Percentiles rank a stretch among this genome's conserved stretches.
Conservation (phyloP, 1,140 invertebrate species). For the Nixonia krombeini region DNA sequence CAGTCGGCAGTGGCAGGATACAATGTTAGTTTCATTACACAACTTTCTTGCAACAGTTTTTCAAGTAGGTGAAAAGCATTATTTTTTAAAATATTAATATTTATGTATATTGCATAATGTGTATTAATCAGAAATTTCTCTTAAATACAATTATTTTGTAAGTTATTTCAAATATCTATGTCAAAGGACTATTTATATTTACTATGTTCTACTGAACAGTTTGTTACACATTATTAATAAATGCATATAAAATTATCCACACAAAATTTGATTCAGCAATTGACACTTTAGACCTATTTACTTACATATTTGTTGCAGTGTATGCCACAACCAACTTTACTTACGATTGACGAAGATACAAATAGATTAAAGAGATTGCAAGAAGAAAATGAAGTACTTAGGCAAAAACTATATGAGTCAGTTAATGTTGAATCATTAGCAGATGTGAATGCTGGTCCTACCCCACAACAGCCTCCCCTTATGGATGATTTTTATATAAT, state of each 20-base stretch:
- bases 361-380: slow-evolving; percentile 83
- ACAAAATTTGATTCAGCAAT: too few relatives aligned
- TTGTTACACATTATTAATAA: too few relatives aligned
- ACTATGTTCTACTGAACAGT: too few relatives aligned
- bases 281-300: too few relatives aligned
- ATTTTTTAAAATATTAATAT: background rate
- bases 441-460: slow-evolving; percentile 75
- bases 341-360: slow-evolving; percentile 89
- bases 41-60: slow-evolving; percentile 94
- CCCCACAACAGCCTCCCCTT: slow-evolving; percentile 80
- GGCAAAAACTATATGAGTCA: slow-evolving; percentile 66
- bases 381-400: slow-evolving; percentile 85
- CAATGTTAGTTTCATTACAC: slow-evolving; percentile 91
- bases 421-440: slow-evolving; percentile 71
- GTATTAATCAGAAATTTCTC: too few relatives aligned
- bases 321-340: slow-evolving; percentile 86
- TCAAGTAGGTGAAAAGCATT: slow-evolving; percentile 75
- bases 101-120: too few relatives aligned
- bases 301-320: slow-evolving; percentile 75
- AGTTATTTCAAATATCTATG: too few relatives aligned
- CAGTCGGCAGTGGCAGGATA: slow-evolving; percentile 95
- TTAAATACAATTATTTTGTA: too few relatives aligned
- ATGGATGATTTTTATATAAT: slow-evolving; percentile 95
- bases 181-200: too few relatives aligned
- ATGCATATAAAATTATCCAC: too few relatives aligned